A percentile compares a stretch with the other conserved stretches of the same genome.
phyloP scores from a whole-genome alignment of 2,113 vertebrate species.

The Campylomormyrus tamandua region DNA sequence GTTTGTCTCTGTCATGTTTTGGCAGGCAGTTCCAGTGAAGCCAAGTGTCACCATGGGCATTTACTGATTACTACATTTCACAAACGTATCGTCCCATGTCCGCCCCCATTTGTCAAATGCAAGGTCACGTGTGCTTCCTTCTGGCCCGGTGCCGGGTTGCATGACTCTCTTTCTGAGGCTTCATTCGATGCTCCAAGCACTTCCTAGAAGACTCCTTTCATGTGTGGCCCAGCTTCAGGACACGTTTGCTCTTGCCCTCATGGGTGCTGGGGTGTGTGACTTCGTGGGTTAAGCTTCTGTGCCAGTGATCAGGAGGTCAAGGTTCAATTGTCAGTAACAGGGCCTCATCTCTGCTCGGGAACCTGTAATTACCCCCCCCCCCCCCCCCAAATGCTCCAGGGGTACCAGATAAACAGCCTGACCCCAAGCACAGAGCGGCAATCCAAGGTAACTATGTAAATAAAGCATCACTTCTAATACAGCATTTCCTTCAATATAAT shows the following conservation, averaged over 20 bases:
- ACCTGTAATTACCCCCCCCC: neutral
- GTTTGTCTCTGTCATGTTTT: neutral
- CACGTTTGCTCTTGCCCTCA: neutral
- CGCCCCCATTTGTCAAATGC: neutral
- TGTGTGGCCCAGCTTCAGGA: neutral
- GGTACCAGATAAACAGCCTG: neutral
- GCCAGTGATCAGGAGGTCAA: neutral
- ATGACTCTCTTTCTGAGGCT: neutral
- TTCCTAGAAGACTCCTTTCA: neutral
- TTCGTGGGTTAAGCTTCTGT: neutral
- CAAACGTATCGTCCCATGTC: neutral
- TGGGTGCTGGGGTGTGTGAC: neutral
- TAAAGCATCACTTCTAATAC: neutral
- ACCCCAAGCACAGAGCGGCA: neutral
- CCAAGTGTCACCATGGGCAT: neutral
- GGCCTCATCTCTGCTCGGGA: neutral
- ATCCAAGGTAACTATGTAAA: neutral
- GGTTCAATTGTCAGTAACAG: neutral
- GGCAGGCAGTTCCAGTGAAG: neutral
- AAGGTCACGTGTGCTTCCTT: neutral
- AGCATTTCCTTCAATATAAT: neutral
- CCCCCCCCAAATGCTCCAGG: neutral
- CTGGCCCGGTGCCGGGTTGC: neutral
- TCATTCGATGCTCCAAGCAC: neutral
- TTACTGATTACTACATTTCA: neutral